These are phyloP conservation scores for Troilus luridus DNA, from an alignment of 2,888 invertebrate genomes.

Conservation along the genomic window DNA sequence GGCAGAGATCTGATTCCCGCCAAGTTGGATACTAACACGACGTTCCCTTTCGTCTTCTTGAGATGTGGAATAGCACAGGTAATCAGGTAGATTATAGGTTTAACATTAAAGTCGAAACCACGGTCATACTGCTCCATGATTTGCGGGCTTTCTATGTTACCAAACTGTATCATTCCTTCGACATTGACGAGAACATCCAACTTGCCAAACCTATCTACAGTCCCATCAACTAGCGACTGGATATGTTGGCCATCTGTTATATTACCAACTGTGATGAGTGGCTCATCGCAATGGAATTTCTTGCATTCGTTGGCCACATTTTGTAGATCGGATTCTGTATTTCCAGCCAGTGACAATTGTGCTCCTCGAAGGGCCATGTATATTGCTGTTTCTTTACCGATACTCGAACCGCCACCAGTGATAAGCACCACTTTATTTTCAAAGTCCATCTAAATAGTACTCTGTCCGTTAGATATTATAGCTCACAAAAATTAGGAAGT, in stretches of 20 bases:
- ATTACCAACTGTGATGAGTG: slow-evolving; percentile 78
- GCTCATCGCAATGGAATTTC: slow-evolving; percentile 68
- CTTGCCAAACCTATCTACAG: slow-evolving; percentile 81
- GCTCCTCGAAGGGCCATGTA: slow-evolving; percentile 84
- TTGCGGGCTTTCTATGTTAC: slow-evolving; percentile 85
- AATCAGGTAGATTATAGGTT: slow-evolving; percentile 85
- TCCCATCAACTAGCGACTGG: slow-evolving; percentile 79
- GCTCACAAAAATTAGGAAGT: background rate
- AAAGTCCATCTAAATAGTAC: slow-evolving; percentile 70
- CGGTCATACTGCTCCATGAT: slow-evolving; percentile 89
- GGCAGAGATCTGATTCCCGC: slow-evolving; percentile 78
- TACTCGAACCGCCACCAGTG: slow-evolving; percentile 88
- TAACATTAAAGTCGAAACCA: slow-evolving; percentile 90
- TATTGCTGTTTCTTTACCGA: slow-evolving; percentile 86
- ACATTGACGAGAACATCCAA: slow-evolving; percentile 89
- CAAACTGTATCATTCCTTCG: slow-evolving; percentile 89
- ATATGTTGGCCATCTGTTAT: slow-evolving; percentile 82
- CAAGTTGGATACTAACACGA: slow-evolving; percentile 94
- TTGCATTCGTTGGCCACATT: slow-evolving; percentile 75
- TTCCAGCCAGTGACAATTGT: slow-evolving; percentile 78
- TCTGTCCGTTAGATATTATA: background rate
- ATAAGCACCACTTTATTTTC: slow-evolving; percentile 81
- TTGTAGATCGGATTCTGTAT: slow-evolving; percentile 78
- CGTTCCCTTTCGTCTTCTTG: slow-evolving; percentile 84
- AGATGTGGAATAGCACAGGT: slow-evolving; percentile 91